Conservation (phyloP, 2,797 vertebrate genomes). For the Clarias pachynema region DNA sequence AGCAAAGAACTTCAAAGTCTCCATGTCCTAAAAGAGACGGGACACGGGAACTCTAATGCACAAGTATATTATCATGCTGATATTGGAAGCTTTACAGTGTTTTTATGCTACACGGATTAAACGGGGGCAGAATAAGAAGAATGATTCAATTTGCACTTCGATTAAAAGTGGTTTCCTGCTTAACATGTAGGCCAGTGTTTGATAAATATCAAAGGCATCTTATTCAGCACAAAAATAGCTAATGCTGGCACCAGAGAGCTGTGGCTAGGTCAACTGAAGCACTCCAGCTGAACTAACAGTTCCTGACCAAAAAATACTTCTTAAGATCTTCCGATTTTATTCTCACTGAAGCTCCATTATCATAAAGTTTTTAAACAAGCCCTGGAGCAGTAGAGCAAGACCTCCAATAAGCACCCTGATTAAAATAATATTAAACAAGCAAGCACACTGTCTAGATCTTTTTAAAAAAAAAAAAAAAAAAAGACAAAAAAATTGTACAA, state of each 20-base stretch:
- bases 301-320: background rate
- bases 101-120: constrained; percentile 67
- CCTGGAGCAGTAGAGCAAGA: background rate
- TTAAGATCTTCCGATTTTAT: background rate
- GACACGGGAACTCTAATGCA: constrained; percentile 31
- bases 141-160: constrained; percentile 71
- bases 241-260: constrained; percentile 54
- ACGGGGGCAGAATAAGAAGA: constrained; percentile 60
- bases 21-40: constrained; percentile 56
- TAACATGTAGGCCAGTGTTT: constrained; percentile 66
- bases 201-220: constrained; percentile 72
- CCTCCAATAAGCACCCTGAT: background rate
- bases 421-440: background rate
- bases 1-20: constrained; percentile 73
- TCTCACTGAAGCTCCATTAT: background rate
- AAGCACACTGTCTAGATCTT: background rate
- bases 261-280: constrained; percentile 21
- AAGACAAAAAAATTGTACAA: background rate
- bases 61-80: constrained; percentile 76
- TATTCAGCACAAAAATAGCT: constrained; percentile 57
- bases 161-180: constrained; percentile 66
- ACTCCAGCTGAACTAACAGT: constrained; percentile 13
- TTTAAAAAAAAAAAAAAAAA: too few species aligned
- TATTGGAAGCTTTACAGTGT: constrained; percentile 68
- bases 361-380: background rate